Base-by-base conservation (phyloP, 1,140 invertebrate genomes). In the Ruditapes philippinarum region DNA sequence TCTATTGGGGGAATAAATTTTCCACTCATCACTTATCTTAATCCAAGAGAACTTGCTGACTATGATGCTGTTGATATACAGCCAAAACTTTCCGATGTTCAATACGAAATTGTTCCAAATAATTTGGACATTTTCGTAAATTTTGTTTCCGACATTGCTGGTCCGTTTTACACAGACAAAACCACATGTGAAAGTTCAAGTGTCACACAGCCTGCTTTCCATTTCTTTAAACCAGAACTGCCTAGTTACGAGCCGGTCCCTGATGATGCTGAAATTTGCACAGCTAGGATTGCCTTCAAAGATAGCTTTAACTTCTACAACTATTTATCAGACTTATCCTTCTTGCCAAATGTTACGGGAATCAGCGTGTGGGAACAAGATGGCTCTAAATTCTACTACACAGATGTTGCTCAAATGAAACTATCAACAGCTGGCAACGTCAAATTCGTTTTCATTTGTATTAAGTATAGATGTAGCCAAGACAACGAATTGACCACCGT, bases 401-500 rank as follows among this genome's bases (percentile, higher is more conserved):
- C 1, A 14, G 45, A 73, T 25, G 4, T 9, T 28, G 60, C 36
- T 33, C 25, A 45, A 33, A 85, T 73, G 38, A 7, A 51, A 49
- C 2, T 19, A 14, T 25, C 25, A 22, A 85, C 42, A 9, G 22
- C 0, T 2, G 65, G 65, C 0, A n/a, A 22, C 45, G 22, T 74
- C n/a, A 45, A 45, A 11, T 60, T 81, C 4, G n/a, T 78, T 36
- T 51, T 36, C 82, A 40, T 65, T 11, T 85, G 82, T 73, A 19
- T 65, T 17, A 49, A 82, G 51, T 82, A 82, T 38, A 54, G 57
- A 11, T 82, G 79, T 40, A 82, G 79, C 31, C 42, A 62, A 42
- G 31, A 40, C 4, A 60, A 82, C n/a, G 79, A 60, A n/a, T 12
- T 25, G 17, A 82, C 79, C 11, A 82, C 25, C 17, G 31, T 82